A percentile compares a stretch with the other conserved stretches of the same genome.
These are phyloP conservation scores for Phymanthus crucifer DNA, from an alignment of 92 coral and sea anemone genomes.

Conservation along the genomic window DNA sequence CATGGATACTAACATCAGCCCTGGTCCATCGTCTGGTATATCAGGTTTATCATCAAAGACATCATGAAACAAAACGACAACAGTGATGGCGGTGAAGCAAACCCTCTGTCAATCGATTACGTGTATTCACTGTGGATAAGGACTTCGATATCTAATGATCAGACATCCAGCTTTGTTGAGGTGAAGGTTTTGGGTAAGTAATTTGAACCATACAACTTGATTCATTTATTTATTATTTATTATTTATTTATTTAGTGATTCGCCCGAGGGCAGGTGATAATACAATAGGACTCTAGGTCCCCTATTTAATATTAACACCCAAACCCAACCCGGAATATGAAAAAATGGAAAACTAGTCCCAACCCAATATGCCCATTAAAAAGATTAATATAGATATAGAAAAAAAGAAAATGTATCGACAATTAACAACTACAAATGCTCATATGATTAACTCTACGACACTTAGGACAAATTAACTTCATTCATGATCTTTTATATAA, in stretches of 20 bases:
- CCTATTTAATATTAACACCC: no score
- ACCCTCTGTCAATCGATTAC: background rate
- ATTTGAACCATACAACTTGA: no score
- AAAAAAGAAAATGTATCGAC: no score
- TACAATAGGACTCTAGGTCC: no score
- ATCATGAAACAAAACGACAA: background rate
- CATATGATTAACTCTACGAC: background rate
- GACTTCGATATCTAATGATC: background rate
- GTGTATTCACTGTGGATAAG: background rate
- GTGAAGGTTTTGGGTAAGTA: background rate
- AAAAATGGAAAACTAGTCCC: no score
- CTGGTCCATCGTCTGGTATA: background rate
- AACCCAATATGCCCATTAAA: no score
- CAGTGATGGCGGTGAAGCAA: conserved; percentile 1
- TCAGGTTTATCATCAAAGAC: background rate
- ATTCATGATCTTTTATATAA: background rate
- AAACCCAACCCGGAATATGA: no score
- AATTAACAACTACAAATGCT: no score
- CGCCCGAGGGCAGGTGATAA: no score
- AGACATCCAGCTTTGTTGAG: background rate
- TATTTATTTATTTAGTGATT: no score
- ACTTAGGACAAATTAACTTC: conserved; percentile 5
- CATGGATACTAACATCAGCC: background rate
- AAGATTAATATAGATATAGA: no score
- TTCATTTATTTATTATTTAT: no score